Conservation (phyloP, 2,888 invertebrate genomes). For the Xestia ashworthii region DNA sequence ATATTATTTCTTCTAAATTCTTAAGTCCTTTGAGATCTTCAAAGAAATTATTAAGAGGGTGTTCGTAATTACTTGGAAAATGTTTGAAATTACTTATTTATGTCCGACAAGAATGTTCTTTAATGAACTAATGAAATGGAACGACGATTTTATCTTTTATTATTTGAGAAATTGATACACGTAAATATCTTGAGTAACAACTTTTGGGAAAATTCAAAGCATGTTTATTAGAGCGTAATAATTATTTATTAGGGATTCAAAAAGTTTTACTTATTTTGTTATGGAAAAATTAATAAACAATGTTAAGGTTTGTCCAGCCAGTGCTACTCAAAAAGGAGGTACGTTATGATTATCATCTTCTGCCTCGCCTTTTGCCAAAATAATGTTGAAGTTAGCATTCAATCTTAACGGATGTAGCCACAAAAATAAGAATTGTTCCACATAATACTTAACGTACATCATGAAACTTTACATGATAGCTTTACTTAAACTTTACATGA, state of each 20-base stretch:
- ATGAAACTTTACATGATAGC: too few relatives aligned
- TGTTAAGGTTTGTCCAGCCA: not conserved
- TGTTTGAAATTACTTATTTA: slow-evolving; percentile 14
- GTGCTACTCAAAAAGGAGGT: not conserved
- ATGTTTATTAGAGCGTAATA: not conserved
- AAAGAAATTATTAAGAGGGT: slow-evolving; percentile 1
- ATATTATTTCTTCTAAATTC: not conserved
- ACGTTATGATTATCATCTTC: not conserved
- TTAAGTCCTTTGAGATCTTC: not conserved
- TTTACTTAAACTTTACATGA: too few relatives aligned
- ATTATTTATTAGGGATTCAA: not conserved
- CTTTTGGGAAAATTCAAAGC: not conserved
- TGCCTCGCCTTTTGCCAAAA: too few relatives aligned
- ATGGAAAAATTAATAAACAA: not conserved
- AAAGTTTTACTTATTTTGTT: not conserved
- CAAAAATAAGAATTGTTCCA: not conserved
- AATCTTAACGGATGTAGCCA: not conserved
- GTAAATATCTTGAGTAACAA: slow-evolving; percentile 1
- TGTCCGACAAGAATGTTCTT: slow-evolving; percentile 3
- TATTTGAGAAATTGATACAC: not conserved
- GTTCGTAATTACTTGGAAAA: not conserved
- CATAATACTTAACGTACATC: too few relatives aligned
- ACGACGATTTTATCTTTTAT: not conserved
- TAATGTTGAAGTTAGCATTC: too few relatives aligned
- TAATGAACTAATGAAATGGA: slow-evolving; percentile 9